Percentiles rank a stretch among this genome's conserved stretches.
phyloP scores from a whole-genome alignment of 2,888 invertebrate genomes.

The Mythimna loreyi region DNA sequence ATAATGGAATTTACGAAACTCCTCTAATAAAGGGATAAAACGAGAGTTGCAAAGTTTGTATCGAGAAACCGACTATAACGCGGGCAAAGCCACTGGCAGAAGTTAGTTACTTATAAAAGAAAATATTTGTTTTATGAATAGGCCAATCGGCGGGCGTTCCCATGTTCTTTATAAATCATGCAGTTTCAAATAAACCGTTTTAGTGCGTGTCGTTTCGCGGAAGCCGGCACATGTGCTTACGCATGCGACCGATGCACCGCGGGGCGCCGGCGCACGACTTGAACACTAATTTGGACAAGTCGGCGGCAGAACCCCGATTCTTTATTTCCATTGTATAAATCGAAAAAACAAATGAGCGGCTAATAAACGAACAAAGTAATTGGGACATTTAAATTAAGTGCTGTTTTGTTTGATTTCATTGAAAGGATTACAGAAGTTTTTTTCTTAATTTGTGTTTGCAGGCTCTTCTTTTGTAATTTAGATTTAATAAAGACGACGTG shows the following conservation, averaged over 20 bases:
- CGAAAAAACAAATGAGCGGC: constrained; percentile 41
- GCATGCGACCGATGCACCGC: constrained; percentile 44
- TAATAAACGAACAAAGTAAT: constrained; percentile 44
- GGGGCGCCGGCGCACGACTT: constrained; percentile 52
- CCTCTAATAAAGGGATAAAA: no score
- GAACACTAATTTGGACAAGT: constrained; percentile 62
- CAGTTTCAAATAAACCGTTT: constrained; percentile 71
- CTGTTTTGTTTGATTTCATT: constrained; percentile 21
- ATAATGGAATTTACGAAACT: no score
- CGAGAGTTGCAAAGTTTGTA: no score
- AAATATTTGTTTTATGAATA: constrained; percentile 11
- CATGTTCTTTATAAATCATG: constrained; percentile 65
- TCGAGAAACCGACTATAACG: no score
- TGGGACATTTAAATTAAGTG: constrained; percentile 44
- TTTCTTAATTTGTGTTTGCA: constrained; percentile 8
- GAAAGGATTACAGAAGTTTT: constrained; percentile 9
- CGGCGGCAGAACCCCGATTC: constrained; percentile 45
- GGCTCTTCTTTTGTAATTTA: constrained; percentile 2
- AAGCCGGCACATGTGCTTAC: constrained; percentile 69
- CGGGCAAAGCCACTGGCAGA: no score
- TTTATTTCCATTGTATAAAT: constrained; percentile 49
- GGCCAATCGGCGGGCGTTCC: not conserved
- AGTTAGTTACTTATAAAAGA: no score
- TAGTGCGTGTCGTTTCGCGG: constrained; percentile 71
- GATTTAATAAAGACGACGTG: constrained; percentile 7